Base-by-base conservation (phyloP, 1,140 invertebrate genomes). In the Littorina saxatilis region DNA sequence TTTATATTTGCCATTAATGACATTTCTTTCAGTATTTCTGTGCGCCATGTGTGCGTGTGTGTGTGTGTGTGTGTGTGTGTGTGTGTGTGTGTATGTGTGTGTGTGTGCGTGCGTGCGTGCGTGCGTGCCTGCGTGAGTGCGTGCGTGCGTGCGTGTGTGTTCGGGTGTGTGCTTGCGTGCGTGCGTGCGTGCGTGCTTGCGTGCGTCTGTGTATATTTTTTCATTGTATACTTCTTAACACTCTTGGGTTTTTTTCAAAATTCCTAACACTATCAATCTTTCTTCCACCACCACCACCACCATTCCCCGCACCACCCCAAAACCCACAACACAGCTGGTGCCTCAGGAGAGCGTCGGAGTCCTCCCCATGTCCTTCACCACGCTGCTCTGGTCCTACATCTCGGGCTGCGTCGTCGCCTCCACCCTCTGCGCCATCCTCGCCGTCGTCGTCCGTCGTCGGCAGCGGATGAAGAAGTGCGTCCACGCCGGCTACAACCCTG, bases 371-470 rank as follows among this genome's bases (percentile, higher is more conserved):
- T 58, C 66, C 39, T 79, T 82, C 55, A 40, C 76, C n/a, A 82
- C 81, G 1, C 47, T 82, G 17, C 23, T 82, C 74, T 82, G 74
- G 75, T 52, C 63, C 50, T 82, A 82, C 75, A 73, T 70, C 23
- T 47, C 55, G 2, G 81, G 81, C 29, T 70, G 81, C 55, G 43
- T 82, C 27, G 66, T 76, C n/a, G 81, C 75, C 32, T 70, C 75
- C 29, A 66, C 61, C 7, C 74, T 79, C 0, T 82, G 66, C 52
- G 75, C 50, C 40, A 68, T 78, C 55, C 29, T 82, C 13, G 81
- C 63, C 75, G 76, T 82, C 20, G 66, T 63, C 43, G 47, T 82
- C n/a, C 52, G 74, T 29, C 39, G 63, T 29, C 55, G 40, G 39
- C 37, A 63, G 39, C 35, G 66, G n/a, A 70, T 58, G 47, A 68